phyloP scores from a whole-genome alignment of 2,113 vertebrate genomes.

The Irena cyanogastra region DNA sequence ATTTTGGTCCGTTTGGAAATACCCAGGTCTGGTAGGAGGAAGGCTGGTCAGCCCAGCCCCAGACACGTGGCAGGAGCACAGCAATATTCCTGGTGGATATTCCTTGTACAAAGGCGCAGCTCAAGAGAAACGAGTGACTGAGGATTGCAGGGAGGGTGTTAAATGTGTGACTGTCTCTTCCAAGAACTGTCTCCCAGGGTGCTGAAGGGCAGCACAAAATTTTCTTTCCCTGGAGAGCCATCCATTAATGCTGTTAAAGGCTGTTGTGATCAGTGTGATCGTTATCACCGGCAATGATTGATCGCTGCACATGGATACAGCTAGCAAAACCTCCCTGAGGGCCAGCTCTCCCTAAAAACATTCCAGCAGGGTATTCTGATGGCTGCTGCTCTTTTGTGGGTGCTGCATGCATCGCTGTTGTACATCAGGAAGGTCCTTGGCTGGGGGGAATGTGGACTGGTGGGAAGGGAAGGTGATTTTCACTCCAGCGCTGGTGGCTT shows the following conservation, averaged over 20 bases:
- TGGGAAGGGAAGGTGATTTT: background rate
- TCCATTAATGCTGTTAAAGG: background rate
- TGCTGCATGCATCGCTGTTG: background rate
- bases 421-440: background rate
- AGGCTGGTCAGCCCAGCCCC: background rate
- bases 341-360: background rate
- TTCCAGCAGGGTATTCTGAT: background rate
- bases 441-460: background rate
- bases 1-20: background rate
- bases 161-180: background rate
- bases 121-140: background rate
- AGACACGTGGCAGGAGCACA: background rate
- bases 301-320: background rate
- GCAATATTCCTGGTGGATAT: background rate
- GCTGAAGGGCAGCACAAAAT: slow-evolving; percentile 23
- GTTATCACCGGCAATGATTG: background rate
- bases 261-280: background rate
- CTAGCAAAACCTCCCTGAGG: background rate
- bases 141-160: background rate
- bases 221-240: background rate
- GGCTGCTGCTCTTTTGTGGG: background rate
- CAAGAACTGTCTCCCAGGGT: background rate
- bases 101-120: background rate
- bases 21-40: background rate
- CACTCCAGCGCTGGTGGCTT: background rate